A percentile compares a stretch with the other conserved stretches of the same genome.
These are phyloP conservation scores for Scaptomyza tumidula DNA, from an alignment of 2,888 invertebrate genomes.

Conservation along the genomic window DNA sequence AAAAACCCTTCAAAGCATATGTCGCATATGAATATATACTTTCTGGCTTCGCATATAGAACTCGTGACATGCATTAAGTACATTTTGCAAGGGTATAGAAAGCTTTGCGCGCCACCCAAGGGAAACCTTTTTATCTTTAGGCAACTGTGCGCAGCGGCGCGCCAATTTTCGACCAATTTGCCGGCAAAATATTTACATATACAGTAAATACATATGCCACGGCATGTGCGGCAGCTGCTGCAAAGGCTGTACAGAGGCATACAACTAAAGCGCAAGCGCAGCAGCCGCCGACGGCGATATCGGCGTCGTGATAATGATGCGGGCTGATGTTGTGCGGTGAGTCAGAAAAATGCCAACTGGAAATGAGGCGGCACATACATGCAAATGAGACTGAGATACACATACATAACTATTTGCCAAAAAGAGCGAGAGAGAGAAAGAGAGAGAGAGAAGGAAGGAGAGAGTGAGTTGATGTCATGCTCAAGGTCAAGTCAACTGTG, in stretches of 20 bases:
- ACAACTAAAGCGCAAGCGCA: conserved; percentile 44
- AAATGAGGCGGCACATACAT: conserved; percentile 74
- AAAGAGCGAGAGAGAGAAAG: neutral
- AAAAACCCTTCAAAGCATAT: too few relatives aligned
- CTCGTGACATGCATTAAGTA: conserved; percentile 7
- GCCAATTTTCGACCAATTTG: conserved; percentile 34
- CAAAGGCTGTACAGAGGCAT: conserved; percentile 31
- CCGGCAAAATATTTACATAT: conserved; percentile 1
- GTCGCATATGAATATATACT: neutral
- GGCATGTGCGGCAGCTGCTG: conserved; percentile 58
- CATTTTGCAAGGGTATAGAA: conserved; percentile 6
- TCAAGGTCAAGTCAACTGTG: conserved; percentile 43
- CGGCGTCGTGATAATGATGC: conserved; percentile 47
- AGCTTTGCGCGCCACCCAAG: conserved; percentile 31
- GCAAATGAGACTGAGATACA: conserved; percentile 30
- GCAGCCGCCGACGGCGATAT: conserved; percentile 2
- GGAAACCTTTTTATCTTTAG: conserved; percentile 21
- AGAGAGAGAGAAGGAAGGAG: neutral
- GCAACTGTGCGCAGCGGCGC: conserved; percentile 43
- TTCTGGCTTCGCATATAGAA: neutral
- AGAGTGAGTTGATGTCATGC: conserved; percentile 10
- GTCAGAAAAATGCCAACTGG: conserved; percentile 71
- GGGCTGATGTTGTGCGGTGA: conserved; percentile 31
- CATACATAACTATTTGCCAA: conserved; percentile 5
- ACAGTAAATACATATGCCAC: conserved; percentile 17